Base-by-base conservation (phyloP, 2,888 invertebrate genomes). In the Alloplasta piceator region DNA sequence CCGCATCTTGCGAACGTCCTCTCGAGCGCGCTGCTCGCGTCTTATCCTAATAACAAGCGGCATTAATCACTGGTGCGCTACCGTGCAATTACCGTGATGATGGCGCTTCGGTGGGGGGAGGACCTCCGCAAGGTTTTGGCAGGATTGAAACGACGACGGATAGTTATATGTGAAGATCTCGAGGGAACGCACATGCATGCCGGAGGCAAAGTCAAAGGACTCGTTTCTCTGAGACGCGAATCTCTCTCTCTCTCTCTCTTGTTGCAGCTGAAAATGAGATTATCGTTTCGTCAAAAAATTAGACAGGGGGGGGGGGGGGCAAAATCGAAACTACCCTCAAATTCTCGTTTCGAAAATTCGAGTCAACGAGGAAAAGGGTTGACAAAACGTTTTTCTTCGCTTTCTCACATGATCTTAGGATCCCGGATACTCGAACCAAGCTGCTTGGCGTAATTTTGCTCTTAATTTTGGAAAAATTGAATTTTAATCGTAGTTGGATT, bases 11-110 rank as follows among this genome's bases (percentile, higher is more conserved):
- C 78, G 82, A 87, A 86, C 82, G 84, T 88, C 83, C 86, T 84
- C 80, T 76, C 78, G 41, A 43, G n/a, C 78, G 41, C 84, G 84
- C 76, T 72, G 41, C 6, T 12, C 78, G 41, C 84, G 84, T 85
- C 84, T 87, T 87, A 87, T 89, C 86, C 86, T 89, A 89, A 89
- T 88, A 89, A 87, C 87, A 87, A 87, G 88, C 86, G 83, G 85
- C 87, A 89, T 90, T 89, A 90, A 90, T 89, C 90, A 89, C 87
- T 83, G 84, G 84, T 86, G 85, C 84, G 84, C 86, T 81, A 85
- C 84, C 82, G 83, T 87, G 88, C 87, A 88, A 90, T 90, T 89
- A 90, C 87, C 85, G 84, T 84, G 86, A 87, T 89, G 88, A 85
- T 82, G 85, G 86, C 87, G 86, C 67, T 60, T 38, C 26, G 16